Percentiles rank a stretch among this genome's conserved stretches.
Evolutionary conservation across 1,140 invertebrate species (phyloP).

Genomic region (Pissodes strobi): DNA sequence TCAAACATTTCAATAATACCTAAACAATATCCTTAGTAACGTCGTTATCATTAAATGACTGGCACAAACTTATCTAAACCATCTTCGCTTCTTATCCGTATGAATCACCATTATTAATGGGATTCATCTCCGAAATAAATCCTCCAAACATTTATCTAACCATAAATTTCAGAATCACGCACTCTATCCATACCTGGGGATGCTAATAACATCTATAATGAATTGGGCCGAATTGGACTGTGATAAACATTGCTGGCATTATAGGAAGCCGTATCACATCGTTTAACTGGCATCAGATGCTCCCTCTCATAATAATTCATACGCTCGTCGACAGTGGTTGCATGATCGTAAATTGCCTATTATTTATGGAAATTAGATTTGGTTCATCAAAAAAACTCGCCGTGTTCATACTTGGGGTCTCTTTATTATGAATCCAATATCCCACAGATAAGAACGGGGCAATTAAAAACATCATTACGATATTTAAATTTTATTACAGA

Average conservation of each 20-base stretch:
- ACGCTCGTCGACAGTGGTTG: background rate
- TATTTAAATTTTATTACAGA: no score
- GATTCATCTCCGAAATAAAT: conserved; percentile 6
- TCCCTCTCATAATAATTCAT: conserved; percentile 22
- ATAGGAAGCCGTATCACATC: conserved; percentile 18
- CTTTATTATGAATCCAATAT: no score
- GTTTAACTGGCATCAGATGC: conserved; percentile 18
- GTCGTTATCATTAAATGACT: no score
- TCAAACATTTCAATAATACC: no score
- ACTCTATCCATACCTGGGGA: background rate
- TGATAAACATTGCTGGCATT: conserved; percentile 17
- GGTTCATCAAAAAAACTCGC: background rate
- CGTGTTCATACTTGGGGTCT: no score
- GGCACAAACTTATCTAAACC: background rate
- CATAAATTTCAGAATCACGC: conserved; percentile 4
- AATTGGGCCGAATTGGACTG: conserved; percentile 13
- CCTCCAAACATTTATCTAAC: background rate
- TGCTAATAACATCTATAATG: conserved; percentile 24
- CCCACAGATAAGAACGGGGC: no score
- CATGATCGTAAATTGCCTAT: conserved; percentile 13
- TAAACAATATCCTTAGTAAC: no score
- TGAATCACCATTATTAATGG: background rate
- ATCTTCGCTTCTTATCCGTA: background rate
- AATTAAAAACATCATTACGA: no score
- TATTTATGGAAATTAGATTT: conserved; percentile 14